These are phyloP conservation scores for Agrochola lota DNA, from an alignment of 2,888 invertebrate genomes.

Conservation along the genomic window DNA sequence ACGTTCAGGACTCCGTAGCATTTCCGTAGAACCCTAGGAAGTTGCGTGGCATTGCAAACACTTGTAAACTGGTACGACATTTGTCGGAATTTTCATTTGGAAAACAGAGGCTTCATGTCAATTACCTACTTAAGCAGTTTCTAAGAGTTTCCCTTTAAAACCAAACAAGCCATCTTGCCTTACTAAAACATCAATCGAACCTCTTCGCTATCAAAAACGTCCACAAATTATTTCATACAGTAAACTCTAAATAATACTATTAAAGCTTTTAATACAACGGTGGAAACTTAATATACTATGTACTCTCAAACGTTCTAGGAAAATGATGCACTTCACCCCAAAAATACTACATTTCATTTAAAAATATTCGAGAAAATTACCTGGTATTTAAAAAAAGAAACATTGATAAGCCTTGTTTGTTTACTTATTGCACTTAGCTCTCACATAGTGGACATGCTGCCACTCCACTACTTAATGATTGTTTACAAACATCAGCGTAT, in stretches of 20 bases:
- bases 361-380: neutral
- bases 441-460: neutral
- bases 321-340: neutral
- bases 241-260: neutral
- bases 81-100: neutral
- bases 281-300: neutral
- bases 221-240: neutral
- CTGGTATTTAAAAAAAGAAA: neutral
- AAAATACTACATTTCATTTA: neutral
- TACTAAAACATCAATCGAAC: neutral
- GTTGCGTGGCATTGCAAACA: neutral
- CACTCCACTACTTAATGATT: constrained; percentile 11
- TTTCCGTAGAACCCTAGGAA: constrained; percentile 7
- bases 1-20: neutral
- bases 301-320: neutral
- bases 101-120: neutral
- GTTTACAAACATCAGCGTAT: constrained; percentile 54
- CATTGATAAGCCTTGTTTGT: neutral
- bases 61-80: neutral
- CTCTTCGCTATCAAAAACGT: neutral
- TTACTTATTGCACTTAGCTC: constrained; percentile 14
- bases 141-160: neutral
- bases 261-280: neutral
- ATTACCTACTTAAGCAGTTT: neutral
- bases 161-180: neutral